Conservation (phyloP, 1,140 invertebrate species). For the honey bee (Apis mellifera) region Amel_HAv3.1 CM009941.2:9949501-9950000, state of each 20-base stretch:
- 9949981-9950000: conserved; percentile 95
- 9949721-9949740: conserved; percentile 85
- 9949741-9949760: conserved; percentile 89
- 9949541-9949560: conserved; percentile 72
- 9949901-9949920: conserved; percentile 94
- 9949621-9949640: conserved; percentile 83
- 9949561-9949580: conserved; percentile 54
- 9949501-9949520: conserved; percentile 78
- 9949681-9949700: conserved; percentile 81
- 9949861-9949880: conserved; percentile 92
- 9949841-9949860: conserved; percentile 94
- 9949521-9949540: conserved; percentile 76
- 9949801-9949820: conserved; percentile 96
- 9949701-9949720: conserved; percentile 82
- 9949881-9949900: conserved; percentile 91
- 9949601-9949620: conserved; percentile 80
- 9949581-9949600: conserved; percentile 55
- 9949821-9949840: conserved; percentile 94
- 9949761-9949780: conserved; percentile 93
- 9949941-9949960: conserved; percentile 92
- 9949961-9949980: conserved; percentile 97
- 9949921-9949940: conserved; percentile 97
- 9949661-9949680: conserved; percentile 82
- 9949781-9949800: conserved; percentile 93
- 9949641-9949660: conserved; percentile 86